Conservation (phyloP, 2,113 vertebrate species). For the Smithornis capensis region DNA sequence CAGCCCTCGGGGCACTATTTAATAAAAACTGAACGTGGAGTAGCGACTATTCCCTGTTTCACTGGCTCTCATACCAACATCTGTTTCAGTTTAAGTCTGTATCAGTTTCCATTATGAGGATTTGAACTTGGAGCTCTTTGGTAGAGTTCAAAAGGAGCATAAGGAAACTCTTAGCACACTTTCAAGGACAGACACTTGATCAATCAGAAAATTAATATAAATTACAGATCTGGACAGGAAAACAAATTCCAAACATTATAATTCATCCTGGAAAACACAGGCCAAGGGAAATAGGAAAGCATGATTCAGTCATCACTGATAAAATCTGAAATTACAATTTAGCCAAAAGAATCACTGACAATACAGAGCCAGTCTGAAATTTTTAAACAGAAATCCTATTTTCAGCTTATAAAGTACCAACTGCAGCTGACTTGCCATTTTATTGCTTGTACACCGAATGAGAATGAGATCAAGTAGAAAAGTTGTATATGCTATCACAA, state of each 20-base stretch:
- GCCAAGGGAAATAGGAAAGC: neutral
- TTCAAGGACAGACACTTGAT: neutral
- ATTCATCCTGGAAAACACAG: neutral
- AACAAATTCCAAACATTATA: neutral
- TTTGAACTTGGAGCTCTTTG: neutral
- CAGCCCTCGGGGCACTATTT: neutral
- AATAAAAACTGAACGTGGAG: neutral
- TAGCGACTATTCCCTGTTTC: neutral
- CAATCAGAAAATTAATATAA: neutral
- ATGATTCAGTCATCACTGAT: constrained; percentile 4
- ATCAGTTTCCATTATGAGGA: neutral
- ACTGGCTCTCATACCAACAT: neutral
- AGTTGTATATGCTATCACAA: neutral
- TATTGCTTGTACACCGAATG: neutral
- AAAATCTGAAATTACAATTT: constrained; percentile 6
- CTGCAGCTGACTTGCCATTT: neutral
- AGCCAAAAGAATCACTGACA: neutral
- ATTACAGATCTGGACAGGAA: neutral
- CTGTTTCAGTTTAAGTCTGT: constrained; percentile 16
- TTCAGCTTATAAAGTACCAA: neutral
- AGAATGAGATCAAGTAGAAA: neutral
- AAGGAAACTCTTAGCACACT: neutral
- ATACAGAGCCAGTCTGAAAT: neutral
- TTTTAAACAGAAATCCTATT: neutral
- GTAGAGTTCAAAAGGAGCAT: neutral